Base-by-base conservation (phyloP, 2,888 invertebrate genomes). In the Ditylenchus weischeri region DNA sequence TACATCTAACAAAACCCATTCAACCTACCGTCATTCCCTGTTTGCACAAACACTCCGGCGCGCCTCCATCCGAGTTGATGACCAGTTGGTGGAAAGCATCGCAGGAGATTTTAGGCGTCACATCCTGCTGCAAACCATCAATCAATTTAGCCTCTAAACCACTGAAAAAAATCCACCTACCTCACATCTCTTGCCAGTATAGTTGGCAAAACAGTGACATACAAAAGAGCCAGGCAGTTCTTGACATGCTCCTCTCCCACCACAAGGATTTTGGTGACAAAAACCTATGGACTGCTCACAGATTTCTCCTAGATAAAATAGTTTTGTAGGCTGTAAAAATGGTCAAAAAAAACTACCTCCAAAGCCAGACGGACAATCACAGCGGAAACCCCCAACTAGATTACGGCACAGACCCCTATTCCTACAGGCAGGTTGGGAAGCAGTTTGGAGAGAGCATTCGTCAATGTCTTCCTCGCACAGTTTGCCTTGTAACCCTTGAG, bases 391-490 rank as follows among this genome's bases (percentile, higher is more conserved):
- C 7, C 94, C 94, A 21, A 94, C 93, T 66, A 92, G 88, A 84
- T 98, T 96, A 77, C 92, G 90, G 84, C 96, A 98, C 0, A 93
- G 94, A 57, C 94, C 96, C 0, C 93, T 94, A 83, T 94, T 92
- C 86, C 92, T 92, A 85, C 98, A 98, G 0, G 92, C 93, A 23
- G 63, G 65, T 15, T 13, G 43, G 8, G 43, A 43, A 43, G 43
- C 43, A 21, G 67, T 65, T 23, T 74, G 49, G 23, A 15, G 54
- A 36, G 90, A 89, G 81, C 96, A 96, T 85, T 96, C 95, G 84
- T 96, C 93, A 61, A 95, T 91, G 84, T 96, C 95, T 68, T 88
- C 88, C 81, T 91, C 90, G 85, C 94, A 94, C 73, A 78, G 80
- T 10, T 76, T 70, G 29, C 86, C 94, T n/a, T 90, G 89, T 86